Evolutionary conservation across 2,888 invertebrate genomes (phyloP), one percentile per base, ranked within the genome.

Genomic region (Amphimallon solstitiale): DNA sequence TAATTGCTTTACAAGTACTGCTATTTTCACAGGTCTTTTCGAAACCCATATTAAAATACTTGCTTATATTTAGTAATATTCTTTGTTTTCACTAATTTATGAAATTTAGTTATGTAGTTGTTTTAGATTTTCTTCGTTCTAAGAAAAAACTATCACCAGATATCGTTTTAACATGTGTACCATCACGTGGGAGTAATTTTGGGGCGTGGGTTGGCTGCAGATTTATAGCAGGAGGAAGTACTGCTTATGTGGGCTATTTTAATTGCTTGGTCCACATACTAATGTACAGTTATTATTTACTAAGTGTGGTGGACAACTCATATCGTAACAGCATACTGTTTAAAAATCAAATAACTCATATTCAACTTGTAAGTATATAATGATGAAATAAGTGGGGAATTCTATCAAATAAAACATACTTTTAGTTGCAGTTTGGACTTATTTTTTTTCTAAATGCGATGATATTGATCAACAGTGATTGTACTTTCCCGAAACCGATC

Each of bases 151-250:
- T n/a, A 88, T 93, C 89, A 87, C 66, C 95, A 95, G 83, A 86
- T 94, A 12, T 87, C 92, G 1, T 94, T 94, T 76, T 85, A 95
- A 23, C 95, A 95, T 77, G 88, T 94, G 3, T 94, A 94, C 77
- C 95, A 95, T 80, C 95, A 95, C 78, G 86, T 89, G 0, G 92
- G 92, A 0, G 94, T 95, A 93, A 87, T 91, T 0, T 35, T 88
- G 3, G 85, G 0, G 83, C 85, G 65, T 94, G 92, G 89, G 78
- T 82, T 12, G 87, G 84, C 1, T 77, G 81, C 1, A 91, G 89
- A 82, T 90, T 86, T 73, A 73, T 86, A 0, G 84, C 87, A 80
- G 92, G 92, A 76, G 92, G 92, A 0, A 92, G 92, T 0, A 90
- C 91, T 0, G 83, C 87, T 4, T 82, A 87, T 66, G 81, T 92